These are phyloP conservation scores for Danio kyathit DNA, from an alignment of 2,797 vertebrate species.

Conservation along the genomic window DNA sequence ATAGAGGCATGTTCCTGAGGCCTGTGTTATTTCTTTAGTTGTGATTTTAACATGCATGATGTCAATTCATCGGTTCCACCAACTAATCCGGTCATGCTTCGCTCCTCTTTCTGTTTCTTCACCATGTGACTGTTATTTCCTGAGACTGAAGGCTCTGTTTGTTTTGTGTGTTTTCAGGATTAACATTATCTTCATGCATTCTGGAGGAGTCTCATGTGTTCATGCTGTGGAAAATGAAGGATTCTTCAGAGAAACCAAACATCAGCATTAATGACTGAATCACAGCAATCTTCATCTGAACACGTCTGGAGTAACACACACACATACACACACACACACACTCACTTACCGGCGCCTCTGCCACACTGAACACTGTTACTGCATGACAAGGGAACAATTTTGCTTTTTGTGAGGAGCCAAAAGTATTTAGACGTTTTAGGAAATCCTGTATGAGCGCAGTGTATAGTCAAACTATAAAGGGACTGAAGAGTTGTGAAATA, in stretches of 20 bases:
- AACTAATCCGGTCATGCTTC: neutral
- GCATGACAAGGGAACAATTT: constrained; percentile 85
- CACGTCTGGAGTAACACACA: constrained; percentile 58
- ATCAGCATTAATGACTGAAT: constrained; percentile 50
- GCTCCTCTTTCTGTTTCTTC: neutral
- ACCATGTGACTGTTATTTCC: neutral
- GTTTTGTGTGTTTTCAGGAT: constrained; percentile 72
- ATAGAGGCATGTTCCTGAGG: constrained; percentile 29
- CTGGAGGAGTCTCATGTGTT: constrained; percentile 71
- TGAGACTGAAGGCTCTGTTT: neutral
- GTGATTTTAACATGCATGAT: constrained; percentile 7
- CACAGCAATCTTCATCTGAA: constrained; percentile 59
- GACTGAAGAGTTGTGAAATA: constrained; percentile 72
- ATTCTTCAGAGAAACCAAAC: constrained; percentile 75
- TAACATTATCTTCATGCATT: constrained; percentile 72
- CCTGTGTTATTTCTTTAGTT: neutral
- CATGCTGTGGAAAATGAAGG: constrained; percentile 76
- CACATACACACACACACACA: constrained; percentile 42
- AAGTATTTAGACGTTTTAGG: constrained; percentile 55
- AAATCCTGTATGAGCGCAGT: constrained; percentile 71
- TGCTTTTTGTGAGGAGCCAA: constrained; percentile 78
- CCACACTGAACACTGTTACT: constrained; percentile 83
- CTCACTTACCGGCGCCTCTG: constrained; percentile 70
- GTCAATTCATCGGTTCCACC: neutral
- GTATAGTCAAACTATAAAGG: constrained; percentile 77